Evolutionary conservation across 2,113 vertebrate species (phyloP).

Genomic region (Pteronura brasiliensis): DNA sequence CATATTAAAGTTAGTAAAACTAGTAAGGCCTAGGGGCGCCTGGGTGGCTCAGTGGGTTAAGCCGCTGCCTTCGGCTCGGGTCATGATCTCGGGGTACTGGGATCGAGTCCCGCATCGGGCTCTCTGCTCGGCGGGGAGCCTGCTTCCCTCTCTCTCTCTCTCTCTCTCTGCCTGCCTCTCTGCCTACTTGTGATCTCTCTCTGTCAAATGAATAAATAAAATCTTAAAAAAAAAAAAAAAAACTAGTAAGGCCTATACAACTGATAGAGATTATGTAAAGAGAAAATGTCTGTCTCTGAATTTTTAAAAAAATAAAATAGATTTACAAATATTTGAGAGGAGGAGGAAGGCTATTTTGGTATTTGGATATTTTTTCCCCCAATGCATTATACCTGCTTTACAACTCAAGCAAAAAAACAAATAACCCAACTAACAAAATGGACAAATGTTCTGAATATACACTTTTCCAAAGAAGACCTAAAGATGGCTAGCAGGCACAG

Average conservation of each 20-base stretch:
- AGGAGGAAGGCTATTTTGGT: background rate
- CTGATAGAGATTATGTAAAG: background rate
- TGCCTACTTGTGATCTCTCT: no score
- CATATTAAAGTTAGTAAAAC: background rate
- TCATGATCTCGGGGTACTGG: no score
- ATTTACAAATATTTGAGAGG: background rate
- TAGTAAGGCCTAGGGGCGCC: background rate
- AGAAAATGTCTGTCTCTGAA: background rate
- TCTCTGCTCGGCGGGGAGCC: no score
- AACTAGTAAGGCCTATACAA: background rate
- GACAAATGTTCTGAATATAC: background rate
- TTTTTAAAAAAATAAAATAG: background rate
- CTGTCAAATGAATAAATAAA: no score
- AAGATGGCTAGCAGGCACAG: background rate
- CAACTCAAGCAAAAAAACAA: background rate
- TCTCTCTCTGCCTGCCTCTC: no score
- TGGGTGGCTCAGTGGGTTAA: no score
- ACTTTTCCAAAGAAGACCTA: background rate
- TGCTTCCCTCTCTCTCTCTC: no score
- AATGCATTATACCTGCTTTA: background rate
- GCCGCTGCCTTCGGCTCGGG: no score
- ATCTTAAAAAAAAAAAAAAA: no score
- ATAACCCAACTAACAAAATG: background rate
- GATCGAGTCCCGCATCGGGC: no score
- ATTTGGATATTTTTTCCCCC: background rate